Evolutionary conservation across 2,888 invertebrate species (phyloP), one percentile per base, ranked within the genome.

Genomic region (Parnassius mnemosyne): DNA sequence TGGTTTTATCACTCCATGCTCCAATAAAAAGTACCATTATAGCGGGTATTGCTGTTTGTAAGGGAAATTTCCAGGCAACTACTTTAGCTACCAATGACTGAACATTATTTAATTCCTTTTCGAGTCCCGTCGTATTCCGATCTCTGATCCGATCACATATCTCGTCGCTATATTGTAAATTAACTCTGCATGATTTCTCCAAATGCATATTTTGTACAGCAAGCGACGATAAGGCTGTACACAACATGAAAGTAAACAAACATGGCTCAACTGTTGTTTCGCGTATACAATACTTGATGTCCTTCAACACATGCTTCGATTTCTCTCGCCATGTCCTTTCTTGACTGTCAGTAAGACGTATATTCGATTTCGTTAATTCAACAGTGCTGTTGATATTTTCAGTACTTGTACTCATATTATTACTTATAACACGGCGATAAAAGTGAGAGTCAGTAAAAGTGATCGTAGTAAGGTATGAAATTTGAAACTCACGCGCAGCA

Each of bases 221-320:
- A 41, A 94, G 77, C 50, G 94, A 94, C 0, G 96, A 95, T 34
- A 94, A 78, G 1, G 93, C 92, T 53, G 93, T 93, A 65, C 94
- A 94, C 78, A 94, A 84, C 76, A 94, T 93, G 76, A 94, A 95
- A 67, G 92, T 87, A 66, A 94, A 93, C 67, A 95, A 78, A 71
- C 95, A 93, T 10, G 95, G 95, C 71, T 95, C 95, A 2, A 95
- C 94, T 0, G 94, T 94, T 1, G 85, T 89, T 72, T 91, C 90
- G 2, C 77, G 75, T 46, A 85, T 75, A 63, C 83, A 73, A 69
- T 72, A 71, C 68, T 83, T 86, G 13, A 94, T 68, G 50, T 76
- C 76, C 72, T 89, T 90, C 65, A 89, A 69, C 5, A 75, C 60
- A 13, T 69, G 72, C 67, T 89, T 90, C 10, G 78, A 81, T 73